Base-by-base conservation (phyloP, 1,140 invertebrate species). In the Bombyx mandarina region DNA sequence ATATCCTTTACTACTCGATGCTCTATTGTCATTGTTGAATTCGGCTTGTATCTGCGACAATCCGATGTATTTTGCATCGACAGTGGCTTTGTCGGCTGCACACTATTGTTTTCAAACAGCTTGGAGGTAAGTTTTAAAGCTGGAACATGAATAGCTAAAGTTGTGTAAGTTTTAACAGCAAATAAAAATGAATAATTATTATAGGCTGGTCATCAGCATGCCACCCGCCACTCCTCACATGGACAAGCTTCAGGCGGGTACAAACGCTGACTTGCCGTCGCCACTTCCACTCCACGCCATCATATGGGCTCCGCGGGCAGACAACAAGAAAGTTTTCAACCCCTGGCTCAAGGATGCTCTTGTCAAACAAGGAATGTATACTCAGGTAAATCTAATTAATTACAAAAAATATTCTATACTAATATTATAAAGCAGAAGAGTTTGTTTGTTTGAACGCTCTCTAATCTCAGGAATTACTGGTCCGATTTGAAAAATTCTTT, bases 51-150 rank as follows among this genome's bases (percentile, higher is more conserved):
- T 95, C 2, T 91, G 93, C 2, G 93, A 95, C 72, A 90, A 91
- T 70, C 77, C 86, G 55, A 86, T 88, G 6, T 62, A 75, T 43
- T 89, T 89, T 56, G 71, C 82, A 58, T 90, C 90, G 43, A 90
- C 91, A 54, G 91, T 92, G 43, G 93, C 93, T 44, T 78, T 96
- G 0, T 95, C 95, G 69, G 93, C 95, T 5, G 93, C 96, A 58
- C 95, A 98, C 67, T 98, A 98, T 84, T 97, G 96, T 75, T 97
- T 98, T 70, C 93, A 92, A 49, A 92, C 96, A 50, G 92, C 92
- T 65, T 97, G 95, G 95, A 92, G 94, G 91, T 93, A 79, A 67
- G 67, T 71, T 49, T 18, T 18, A 18, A 52, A 52, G 26, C 26
- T 35, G 26, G 26, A 35, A 35, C 26, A 35, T 35, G 26, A 35